Percentiles rank a stretch among this genome's conserved stretches.
Evolutionary conservation across 2,113 vertebrate species (phyloP).

Genomic region (Sardina pilchardus): DNA sequence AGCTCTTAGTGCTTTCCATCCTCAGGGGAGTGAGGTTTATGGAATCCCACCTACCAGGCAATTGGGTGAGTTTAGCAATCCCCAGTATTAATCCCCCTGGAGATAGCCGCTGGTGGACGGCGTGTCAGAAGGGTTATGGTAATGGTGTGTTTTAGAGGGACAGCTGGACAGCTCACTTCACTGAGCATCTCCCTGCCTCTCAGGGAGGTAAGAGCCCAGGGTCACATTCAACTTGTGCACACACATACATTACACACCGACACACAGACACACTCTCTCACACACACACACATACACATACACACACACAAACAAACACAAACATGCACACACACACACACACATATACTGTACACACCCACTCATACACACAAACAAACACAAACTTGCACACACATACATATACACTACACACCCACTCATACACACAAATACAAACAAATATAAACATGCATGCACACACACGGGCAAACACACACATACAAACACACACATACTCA

Average conservation of each 20-base stretch:
- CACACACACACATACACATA: neutral
- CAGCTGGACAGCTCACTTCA: conserved; percentile 11
- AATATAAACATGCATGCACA: neutral
- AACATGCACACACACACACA: neutral
- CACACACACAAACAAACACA: conserved; percentile 2
- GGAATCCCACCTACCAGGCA: conserved; percentile 13
- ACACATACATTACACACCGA: neutral
- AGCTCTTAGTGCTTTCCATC: neutral
- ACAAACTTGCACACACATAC: conserved; percentile 3
- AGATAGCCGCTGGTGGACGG: neutral
- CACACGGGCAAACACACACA: neutral
- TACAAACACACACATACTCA: neutral
- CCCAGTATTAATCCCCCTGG: neutral
- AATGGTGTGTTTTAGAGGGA: neutral
- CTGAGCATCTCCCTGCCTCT: neutral
- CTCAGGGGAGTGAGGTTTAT: neutral
- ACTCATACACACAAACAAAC: neutral
- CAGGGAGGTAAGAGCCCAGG: neutral
- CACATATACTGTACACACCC: neutral
- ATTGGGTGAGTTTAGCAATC: neutral
- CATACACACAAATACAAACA: neutral
- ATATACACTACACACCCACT: neutral
- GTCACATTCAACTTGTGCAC: neutral
- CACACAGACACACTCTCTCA: neutral
- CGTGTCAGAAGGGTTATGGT: conserved; percentile 5